These are phyloP conservation scores for Thalassarche chlororhynchos DNA, from an alignment of 2,113 vertebrate species.

Conservation along the genomic window DNA sequence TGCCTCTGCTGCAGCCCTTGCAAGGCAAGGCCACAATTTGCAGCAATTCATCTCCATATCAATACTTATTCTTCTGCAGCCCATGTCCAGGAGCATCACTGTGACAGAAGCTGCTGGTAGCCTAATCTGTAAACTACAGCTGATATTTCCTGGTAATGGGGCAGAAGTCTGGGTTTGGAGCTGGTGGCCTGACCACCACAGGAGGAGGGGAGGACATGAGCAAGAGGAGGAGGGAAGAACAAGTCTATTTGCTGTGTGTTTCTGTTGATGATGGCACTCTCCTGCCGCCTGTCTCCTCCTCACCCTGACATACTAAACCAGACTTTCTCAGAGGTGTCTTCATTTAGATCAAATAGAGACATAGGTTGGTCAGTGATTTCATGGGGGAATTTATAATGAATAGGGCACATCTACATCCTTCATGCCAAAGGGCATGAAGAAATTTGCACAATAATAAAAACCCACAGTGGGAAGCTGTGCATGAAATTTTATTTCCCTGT, in stretches of 20 bases:
- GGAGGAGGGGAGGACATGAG: background rate
- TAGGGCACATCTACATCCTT: background rate
- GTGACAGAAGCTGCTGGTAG: background rate
- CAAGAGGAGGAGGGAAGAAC: background rate
- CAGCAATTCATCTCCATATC: background rate
- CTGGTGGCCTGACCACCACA: accelerated
- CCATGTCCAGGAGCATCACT: background rate
- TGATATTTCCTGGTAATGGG: background rate
- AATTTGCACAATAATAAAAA: background rate
- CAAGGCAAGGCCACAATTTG: background rate
- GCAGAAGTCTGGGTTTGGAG: background rate
- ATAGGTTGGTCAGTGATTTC: background rate
- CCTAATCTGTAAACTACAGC: background rate
- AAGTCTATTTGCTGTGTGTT: background rate
- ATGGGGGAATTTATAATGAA: background rate
- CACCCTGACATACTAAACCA: background rate
- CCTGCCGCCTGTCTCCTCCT: background rate
- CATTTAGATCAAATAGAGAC: background rate
- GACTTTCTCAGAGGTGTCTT: background rate
- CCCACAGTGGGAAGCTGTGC: background rate
- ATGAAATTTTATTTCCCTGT: background rate
- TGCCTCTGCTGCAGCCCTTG: background rate
- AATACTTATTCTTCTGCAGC: background rate
- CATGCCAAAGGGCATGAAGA: background rate
- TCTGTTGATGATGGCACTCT: background rate